A percentile compares a stretch with the other conserved stretches of the same genome.
These are phyloP conservation scores for Semaprochilodus insignis DNA, from an alignment of 2,797 vertebrate genomes.

Conservation along the genomic window DNA sequence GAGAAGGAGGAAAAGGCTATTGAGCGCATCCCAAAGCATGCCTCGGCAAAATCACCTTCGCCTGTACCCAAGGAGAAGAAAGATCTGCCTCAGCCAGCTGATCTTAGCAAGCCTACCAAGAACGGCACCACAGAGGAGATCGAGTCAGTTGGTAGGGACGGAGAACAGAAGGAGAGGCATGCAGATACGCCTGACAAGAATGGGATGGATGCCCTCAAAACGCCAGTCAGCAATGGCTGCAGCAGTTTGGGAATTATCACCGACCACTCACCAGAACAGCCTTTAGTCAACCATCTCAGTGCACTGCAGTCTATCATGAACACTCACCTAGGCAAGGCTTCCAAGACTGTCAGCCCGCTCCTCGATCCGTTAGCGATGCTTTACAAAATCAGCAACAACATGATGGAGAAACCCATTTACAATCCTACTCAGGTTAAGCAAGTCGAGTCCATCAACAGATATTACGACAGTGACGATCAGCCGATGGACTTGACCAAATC, in stretches of 20 bases:
- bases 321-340: slow-evolving; percentile 94
- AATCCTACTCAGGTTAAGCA: slow-evolving; percentile 85
- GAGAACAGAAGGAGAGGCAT: slow-evolving; percentile 79
- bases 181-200: slow-evolving; percentile 84
- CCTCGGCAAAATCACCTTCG: slow-evolving; percentile 81
- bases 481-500: slow-evolving; percentile 98
- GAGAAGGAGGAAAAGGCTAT: slow-evolving; percentile 87
- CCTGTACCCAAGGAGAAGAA: slow-evolving; percentile 66
- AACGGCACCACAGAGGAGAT: slow-evolving; percentile 80
- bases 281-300: slow-evolving; percentile 94
- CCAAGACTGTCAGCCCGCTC: slow-evolving; percentile 89
- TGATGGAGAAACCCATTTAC: slow-evolving; percentile 95
- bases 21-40: slow-evolving; percentile 76
- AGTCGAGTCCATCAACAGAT: slow-evolving; percentile 85
- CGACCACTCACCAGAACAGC: slow-evolving; percentile 94
- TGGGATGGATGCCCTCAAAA: slow-evolving; percentile 85
- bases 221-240: slow-evolving; percentile 88
- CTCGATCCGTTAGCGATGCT: slow-evolving; percentile 94
- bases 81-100: slow-evolving; percentile 66
- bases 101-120: slow-evolving; percentile 65
- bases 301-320: slow-evolving; percentile 99
- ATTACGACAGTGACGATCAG: slow-evolving; percentile 92
- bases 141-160: slow-evolving; percentile 67
- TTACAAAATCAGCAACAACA: slow-evolving; percentile 96
- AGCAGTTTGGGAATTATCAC: slow-evolving; percentile 93